Evolutionary conservation across 2,888 invertebrate species (phyloP), one percentile per base, ranked within the genome.

Genomic region (Caenorhabditis wallacei): DNA sequence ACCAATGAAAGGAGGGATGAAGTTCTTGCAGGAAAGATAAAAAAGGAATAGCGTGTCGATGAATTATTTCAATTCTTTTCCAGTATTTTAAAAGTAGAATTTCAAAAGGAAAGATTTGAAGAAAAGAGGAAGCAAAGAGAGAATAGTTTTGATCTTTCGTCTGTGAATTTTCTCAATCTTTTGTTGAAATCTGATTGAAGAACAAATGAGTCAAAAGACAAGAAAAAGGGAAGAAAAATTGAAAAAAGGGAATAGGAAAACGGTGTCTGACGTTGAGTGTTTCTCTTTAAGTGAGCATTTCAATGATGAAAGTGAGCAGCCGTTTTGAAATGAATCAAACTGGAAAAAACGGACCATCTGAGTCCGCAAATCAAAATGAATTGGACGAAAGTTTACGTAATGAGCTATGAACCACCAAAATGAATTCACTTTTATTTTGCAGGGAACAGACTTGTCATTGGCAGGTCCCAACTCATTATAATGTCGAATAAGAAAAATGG

Each of bases 271-370:
- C 54, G 64, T 54, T 56, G 64, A 56, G 66, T 54, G 66, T 66
- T 75, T 68, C 66, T 18, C 66, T 61, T 43, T 57, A 69, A 69
- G 35, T 18, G 75, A 59, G 59, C 48, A 66, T 57, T 69, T 56
- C 37, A 37, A 74, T 75, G 66, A 75, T 75, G 75, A 75, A 64
- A 75, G 75, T 66, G 75, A 66, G 75, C 75, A 75, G 66, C 68
- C 68, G 75, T 66, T 54, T 53, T 30, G 22, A 64, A 64, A 51
- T 64, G 64, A 54, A 57, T 51, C 18, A 68, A 68, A 59, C 61
- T 26, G 59, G 43, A n/a, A 61, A 54, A 69, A 30, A 37, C 40
- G 26, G 43, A 26, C 76, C 78, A 78, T 78, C 78, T 78, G 78
- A 69, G 78, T 54, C 63, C 69, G 61, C 51, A 43, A 66, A 57